Conservation (phyloP, 2,888 invertebrate species). For the Yponomeuta malinellus region DNA sequence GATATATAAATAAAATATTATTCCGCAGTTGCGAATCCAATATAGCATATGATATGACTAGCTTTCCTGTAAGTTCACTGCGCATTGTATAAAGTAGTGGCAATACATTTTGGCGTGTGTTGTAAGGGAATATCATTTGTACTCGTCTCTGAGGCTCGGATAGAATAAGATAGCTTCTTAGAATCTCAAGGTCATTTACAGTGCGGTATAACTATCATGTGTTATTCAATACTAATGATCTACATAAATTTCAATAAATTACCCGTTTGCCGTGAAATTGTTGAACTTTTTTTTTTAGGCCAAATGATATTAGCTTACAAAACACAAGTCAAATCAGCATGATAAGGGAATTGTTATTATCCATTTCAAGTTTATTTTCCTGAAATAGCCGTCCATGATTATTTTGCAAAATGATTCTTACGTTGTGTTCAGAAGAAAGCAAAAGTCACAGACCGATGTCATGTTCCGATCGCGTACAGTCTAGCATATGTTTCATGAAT, state of each 20-base stretch:
- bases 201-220: not conserved
- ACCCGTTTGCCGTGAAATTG: not conserved
- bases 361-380: slow-evolving; percentile 29
- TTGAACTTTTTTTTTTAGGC: not conserved
- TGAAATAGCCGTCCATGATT: slow-evolving; percentile 70
- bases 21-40: not conserved
- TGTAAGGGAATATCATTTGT: not conserved
- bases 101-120: not conserved
- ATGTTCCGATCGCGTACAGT: not conserved
- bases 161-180: not conserved
- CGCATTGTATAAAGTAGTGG: not conserved
- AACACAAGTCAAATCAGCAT: not conserved
- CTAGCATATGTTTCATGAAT: not conserved
- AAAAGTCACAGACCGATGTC: not conserved
- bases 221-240: not conserved
- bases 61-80: not conserved
- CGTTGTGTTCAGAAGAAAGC: not conserved
- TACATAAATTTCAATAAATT: too few species aligned
- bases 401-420: slow-evolving; percentile 47
- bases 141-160: not conserved
- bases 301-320: slow-evolving; percentile 7
- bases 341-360: slow-evolving; percentile 10
- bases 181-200: not conserved
- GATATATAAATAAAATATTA: not conserved
- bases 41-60: not conserved